Conservation (phyloP, 1,140 invertebrate species). For the Trissolcus basalis region DNA sequence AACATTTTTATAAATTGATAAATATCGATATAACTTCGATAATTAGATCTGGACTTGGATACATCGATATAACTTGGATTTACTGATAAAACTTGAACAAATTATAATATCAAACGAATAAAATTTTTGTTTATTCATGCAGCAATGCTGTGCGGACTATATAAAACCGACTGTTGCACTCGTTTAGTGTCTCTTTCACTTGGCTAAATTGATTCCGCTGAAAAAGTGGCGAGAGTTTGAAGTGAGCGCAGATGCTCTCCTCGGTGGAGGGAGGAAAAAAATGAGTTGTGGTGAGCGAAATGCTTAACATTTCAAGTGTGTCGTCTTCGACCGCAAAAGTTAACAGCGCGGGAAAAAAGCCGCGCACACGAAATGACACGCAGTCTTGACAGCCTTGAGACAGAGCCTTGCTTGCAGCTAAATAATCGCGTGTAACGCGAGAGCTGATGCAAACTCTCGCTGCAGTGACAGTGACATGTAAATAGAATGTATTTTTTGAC, state of each 20-base stretch:
- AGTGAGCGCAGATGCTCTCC: neutral
- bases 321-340: constrained; percentile 17
- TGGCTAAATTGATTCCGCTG: neutral
- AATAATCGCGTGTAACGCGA: constrained; percentile 26
- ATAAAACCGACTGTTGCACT: neutral
- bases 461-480: constrained; percentile 40
- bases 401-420: constrained; percentile 30
- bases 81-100: too few species aligned
- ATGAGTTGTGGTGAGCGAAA: neutral
- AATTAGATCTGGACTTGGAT: too few species aligned
- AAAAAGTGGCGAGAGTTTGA: neutral
- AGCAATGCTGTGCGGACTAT: too few species aligned
- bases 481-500: constrained; percentile 28
- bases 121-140: too few species aligned
- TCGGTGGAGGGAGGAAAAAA: neutral
- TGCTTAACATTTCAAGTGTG: neutral
- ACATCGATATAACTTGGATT: too few species aligned
- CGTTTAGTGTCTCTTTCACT: neutral
- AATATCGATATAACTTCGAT: too few species aligned
- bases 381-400: constrained; percentile 41
- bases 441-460: constrained; percentile 16
- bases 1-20: too few species aligned
- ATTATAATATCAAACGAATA: too few species aligned
- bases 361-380: constrained; percentile 26
- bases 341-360: constrained; percentile 19